Evolutionary conservation across 2,888 invertebrate genomes (phyloP).

Genomic region (Campopleginae sp.): DNA sequence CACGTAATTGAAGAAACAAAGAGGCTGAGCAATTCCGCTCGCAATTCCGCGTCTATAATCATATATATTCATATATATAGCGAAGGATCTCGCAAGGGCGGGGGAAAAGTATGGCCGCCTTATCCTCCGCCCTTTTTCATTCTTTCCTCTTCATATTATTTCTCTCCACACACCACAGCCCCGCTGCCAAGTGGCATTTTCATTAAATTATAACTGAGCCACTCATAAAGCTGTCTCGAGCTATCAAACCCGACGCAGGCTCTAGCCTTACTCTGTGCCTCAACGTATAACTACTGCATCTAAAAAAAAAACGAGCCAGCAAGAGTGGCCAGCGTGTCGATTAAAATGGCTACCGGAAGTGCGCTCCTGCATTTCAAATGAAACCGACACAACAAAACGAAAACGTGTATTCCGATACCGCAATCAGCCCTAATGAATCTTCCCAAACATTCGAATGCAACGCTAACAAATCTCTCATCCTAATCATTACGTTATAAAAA

Average conservation of each 20-base stretch:
- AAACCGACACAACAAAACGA: constrained; percentile 5
- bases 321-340: constrained; percentile 45
- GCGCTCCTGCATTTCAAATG: constrained; percentile 48
- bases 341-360: constrained; percentile 63
- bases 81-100: constrained; percentile 64
- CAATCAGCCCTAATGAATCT: not conserved
- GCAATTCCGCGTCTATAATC: constrained; percentile 77
- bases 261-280: constrained; percentile 5
- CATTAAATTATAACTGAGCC: constrained; percentile 78
- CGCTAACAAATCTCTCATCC: constrained; percentile 8
- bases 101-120: constrained; percentile 75
- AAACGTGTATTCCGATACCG: constrained; percentile 1
- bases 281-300: constrained; percentile 3
- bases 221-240: constrained; percentile 73
- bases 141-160: constrained; percentile 50
- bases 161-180: constrained; percentile 2
- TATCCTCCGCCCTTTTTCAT: constrained; percentile 60
- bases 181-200: constrained; percentile 74
- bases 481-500: not conserved
- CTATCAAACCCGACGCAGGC: constrained; percentile 62
- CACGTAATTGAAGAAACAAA: constrained; percentile 83
- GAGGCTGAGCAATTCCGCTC: constrained; percentile 81
- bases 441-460: constrained; percentile 1
- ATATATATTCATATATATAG: constrained; percentile 42
- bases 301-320: constrained; percentile 28